Evolutionary conservation across 2,888 invertebrate genomes (phyloP), one percentile per base, ranked within the genome.

Genomic region (Sphecodes monilicornis): DNA sequence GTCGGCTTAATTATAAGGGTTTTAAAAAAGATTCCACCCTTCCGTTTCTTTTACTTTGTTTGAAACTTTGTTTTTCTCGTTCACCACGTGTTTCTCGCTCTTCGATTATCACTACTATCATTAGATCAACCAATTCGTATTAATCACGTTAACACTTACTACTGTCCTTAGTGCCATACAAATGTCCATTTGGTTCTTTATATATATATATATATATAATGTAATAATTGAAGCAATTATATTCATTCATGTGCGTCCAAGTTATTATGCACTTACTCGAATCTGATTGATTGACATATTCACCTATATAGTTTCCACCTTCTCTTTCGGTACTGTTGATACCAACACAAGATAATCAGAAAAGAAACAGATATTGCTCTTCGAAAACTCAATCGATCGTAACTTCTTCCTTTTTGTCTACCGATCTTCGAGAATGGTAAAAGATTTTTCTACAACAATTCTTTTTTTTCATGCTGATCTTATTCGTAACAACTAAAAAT

Each of bases 81-180:
- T 60, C 66, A 39, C 68, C 70, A 80, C 86, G 76, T 76, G 76
- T 26, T 73, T 74, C 68, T 74, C 83, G 57, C 69, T 68, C 72
- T n/a, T 66, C 75, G 54, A 75, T 86, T 82, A 90, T 84, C 76
- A 76, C 77, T 88, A 79, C 73, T 83, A 86, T 86, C 46, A 75
- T 86, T 86, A 83, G 46, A 90, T 84, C 78, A 87, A 85, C 78
- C 79, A 80, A 91, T 88, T 90, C 64, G 68, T 64, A 66, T 86
- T 86, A 86, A 88, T 90, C 87, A 89, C 89, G 86, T 90, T 66
- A 90, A 91, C 91, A 91, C 90, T 90, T 91, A 92, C 89, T 91
- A 91, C 90, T 87, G 91, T 84, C 89, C 91, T 90, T 90, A 90
- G 91, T 90, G 91, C 90, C 90, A 88, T 92, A 90, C 82, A 91